Evolutionary conservation across 2,888 invertebrate genomes (phyloP).

Genomic region (Lochmaea capreae): DNA sequence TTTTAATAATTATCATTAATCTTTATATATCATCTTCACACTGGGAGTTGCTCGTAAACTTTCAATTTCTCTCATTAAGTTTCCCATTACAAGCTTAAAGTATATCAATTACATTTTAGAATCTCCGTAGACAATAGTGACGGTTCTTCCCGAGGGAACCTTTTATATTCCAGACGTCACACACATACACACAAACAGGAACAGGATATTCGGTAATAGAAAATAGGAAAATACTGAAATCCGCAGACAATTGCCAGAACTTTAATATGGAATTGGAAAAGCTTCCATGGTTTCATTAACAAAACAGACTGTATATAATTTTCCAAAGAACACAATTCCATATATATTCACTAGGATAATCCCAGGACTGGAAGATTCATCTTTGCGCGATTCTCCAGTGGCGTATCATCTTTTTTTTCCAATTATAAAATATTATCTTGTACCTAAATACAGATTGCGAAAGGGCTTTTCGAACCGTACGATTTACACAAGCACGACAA

Average conservation of each 20-base stretch:
- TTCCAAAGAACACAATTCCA: slow-evolving; percentile 1
- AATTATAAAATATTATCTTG: neutral
- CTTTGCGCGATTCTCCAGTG: neutral
- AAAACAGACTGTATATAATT: slow-evolving; percentile 12
- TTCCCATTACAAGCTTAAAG: neutral
- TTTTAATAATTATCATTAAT: no score
- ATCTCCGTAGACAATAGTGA: slow-evolving; percentile 12
- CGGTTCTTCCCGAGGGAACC: slow-evolving; percentile 9
- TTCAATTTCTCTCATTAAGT: neutral
- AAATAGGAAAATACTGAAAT: slow-evolving; percentile 23
- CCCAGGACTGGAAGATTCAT: slow-evolving; percentile 8
- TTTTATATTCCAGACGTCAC: slow-evolving; percentile 20
- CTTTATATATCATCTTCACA: neutral
- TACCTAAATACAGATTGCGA: neutral
- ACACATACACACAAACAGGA: neutral
- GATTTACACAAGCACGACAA: no score
- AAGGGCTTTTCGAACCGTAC: no score
- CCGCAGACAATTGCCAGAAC: slow-evolving; percentile 17
- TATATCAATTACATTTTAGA: neutral
- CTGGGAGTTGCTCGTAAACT: neutral
- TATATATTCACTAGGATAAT: slow-evolving; percentile 17
- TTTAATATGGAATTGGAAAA: slow-evolving; percentile 25
- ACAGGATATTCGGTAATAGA: slow-evolving; percentile 21
- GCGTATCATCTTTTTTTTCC: neutral
- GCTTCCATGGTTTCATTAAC: neutral